phyloP scores from a whole-genome alignment of 2,113 vertebrate genomes.

The Oreamnos americanus region DNA sequence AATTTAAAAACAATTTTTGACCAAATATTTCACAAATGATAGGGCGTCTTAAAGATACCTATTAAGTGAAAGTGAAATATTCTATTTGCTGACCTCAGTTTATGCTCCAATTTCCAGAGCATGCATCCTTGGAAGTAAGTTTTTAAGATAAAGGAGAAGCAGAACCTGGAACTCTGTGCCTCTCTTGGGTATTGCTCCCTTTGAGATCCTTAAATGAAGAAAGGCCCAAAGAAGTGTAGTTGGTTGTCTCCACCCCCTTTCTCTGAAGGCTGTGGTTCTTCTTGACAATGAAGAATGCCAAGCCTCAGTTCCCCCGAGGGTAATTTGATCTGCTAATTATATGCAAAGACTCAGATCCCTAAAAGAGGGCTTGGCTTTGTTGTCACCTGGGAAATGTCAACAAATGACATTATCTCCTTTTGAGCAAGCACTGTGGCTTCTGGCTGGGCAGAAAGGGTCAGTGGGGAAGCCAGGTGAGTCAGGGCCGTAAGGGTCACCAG shows the following conservation, averaged over 20 bases:
- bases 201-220: background rate
- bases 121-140: rapidly evolving
- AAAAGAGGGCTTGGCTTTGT: constrained; percentile 75
- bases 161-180: background rate
- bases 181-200: background rate
- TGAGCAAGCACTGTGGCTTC: constrained; percentile 54
- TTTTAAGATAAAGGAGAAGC: background rate
- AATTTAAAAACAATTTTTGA: background rate
- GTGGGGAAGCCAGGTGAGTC: constrained; percentile 44
- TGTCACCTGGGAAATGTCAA: constrained; percentile 81
- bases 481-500: background rate
- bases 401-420: constrained; percentile 70
- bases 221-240: background rate
- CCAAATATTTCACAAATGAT: background rate
- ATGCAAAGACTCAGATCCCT: constrained; percentile 75
- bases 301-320: constrained; percentile 67
- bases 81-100: background rate
- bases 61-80: background rate
- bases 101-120: background rate
- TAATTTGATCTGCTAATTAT: constrained; percentile 81
- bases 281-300: constrained; percentile 67
- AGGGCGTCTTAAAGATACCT: background rate
- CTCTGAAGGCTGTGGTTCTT: constrained; percentile 27
- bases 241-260: background rate
- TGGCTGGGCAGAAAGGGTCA: constrained; percentile 39